Evolutionary conservation across 2,888 invertebrate species (phyloP), one percentile per base, ranked within the genome.

Genomic region (Yponomeuta cagnagella): DNA sequence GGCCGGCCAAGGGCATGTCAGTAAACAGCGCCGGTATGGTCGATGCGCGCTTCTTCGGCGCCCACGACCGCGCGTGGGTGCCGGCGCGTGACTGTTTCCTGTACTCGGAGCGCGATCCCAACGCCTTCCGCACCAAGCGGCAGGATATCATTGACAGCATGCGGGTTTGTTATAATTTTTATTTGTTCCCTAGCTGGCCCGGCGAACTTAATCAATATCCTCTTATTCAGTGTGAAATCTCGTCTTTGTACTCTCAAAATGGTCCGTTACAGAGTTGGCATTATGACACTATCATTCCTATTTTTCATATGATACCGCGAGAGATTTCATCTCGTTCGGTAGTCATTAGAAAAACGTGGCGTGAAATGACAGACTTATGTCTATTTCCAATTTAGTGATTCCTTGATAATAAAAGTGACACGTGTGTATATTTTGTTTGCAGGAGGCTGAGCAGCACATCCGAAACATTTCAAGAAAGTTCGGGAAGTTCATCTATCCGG

Each of bases 1-100:
- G 99, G 99, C 99, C 99, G 0, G 98, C 98, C 0, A 99, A 99
- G 88, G 97, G 96, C 0, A 96, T 97, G 96, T 93, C 95, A 0
- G 86, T 93, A 9, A 95, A 94, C 72, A 90, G 93, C 33, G 86
- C 93, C 10, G 94, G 95, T 0, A 88, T 94, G 77, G 97, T 98
- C 0, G 98, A 98, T 86, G 98, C 98, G 2, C 91, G 98, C 2
- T 99, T 99, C 90, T 99, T 99, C 88, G 98, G 98, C 0, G 97
- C 96, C 30, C 98, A 99, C 88, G 98, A 98, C 87, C 93, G 97
- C 71, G 97, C 98, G 8, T 97, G 98, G 97, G 96, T 98, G 15
- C 95, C 96, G 0, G 93, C 95, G 0, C 95, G 95, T 75, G 97
- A 98, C 83, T 96, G 97, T 80, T 98, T 94, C 83, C 92, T 98